A percentile compares a stretch with the other conserved stretches of the same genome.
Conservation (phyloP, 2,888 invertebrate species). For the Margaritifera margaritifera region DNA sequence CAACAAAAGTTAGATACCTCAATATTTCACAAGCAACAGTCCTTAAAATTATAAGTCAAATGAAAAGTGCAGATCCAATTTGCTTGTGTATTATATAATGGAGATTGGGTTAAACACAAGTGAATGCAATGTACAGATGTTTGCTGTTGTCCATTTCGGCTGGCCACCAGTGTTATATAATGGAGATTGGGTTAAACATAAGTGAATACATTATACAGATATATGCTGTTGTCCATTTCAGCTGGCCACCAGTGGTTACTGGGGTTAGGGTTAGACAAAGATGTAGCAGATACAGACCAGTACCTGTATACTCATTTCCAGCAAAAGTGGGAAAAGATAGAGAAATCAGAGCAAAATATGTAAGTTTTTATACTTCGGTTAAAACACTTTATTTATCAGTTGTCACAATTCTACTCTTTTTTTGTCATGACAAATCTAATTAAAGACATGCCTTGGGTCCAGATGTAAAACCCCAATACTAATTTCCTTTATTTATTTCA, state of each 20-base stretch:
- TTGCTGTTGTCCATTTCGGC: conserved; percentile 70
- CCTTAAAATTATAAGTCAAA: too few species aligned
- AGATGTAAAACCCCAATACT: not conserved
- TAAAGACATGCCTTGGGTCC: not conserved
- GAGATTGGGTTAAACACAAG: too few species aligned
- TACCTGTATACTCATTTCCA: conserved; percentile 80
- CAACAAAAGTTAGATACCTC: too few species aligned
- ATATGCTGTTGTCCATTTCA: conserved; percentile 54
- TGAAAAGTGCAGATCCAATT: too few species aligned
- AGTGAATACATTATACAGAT: too few species aligned
- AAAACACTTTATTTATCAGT: not conserved
- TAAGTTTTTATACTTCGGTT: conserved; percentile 34
- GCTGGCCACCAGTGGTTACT: conserved; percentile 82
- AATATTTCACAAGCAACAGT: too few species aligned
- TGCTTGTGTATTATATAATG: too few species aligned
- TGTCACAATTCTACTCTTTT: not conserved
- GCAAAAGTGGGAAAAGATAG: conserved; percentile 75
- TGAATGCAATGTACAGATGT: too few species aligned
- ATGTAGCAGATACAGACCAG: conserved; percentile 82
- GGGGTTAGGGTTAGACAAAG: conserved; percentile 79
- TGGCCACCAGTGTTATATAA: conserved; percentile 75
- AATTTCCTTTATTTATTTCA: too few species aligned
- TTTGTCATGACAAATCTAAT: not conserved
- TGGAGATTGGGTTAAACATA: too few species aligned
- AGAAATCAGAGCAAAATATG: conserved; percentile 56